Base-by-base conservation (phyloP, 2,888 invertebrate genomes). In the Endotricha flammealis region DNA sequence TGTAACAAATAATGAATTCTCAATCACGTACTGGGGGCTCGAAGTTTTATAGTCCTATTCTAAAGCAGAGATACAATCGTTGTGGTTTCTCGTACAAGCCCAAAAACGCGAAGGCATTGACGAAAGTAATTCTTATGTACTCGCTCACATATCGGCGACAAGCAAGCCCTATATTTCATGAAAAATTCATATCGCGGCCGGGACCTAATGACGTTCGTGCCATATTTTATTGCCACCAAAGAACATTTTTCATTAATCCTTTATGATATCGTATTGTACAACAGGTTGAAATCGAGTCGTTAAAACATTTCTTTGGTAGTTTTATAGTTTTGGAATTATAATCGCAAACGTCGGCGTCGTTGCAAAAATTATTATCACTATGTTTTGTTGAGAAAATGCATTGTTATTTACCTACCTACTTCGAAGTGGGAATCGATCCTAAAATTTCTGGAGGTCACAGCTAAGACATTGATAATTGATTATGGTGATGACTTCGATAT, bases 161-260 rank as follows among this genome's bases (percentile, higher is more conserved):
- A n/a, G n/a, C n/a, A n/a, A n/a, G n/a, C 68, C 60, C 62, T 66
- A 80, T 80, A 81, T 81, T 76, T 81, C 81, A 85, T 83, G 83
- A 85, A 85, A 85, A 80, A 85, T 83, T 83, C 83, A 83, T 83
- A 77, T 63, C 68, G 62, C 64, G 64, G 64, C 60, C 53, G 64
- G 57, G 57, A 64, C 72, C 79, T 85, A 85, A 85, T 82, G 82
- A 85, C 73, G 78, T 65, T 59, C 72, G 74, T 73, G 68, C 71
- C 74, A 72, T 75, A 73, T 79, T 77, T 81, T 79, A 81, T 77
- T 75, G 73, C 76, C 69, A 57, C 57, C 56, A 57, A 64, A 65
- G 67, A 77, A 72, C 75, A 77, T 75, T 71, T 77, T 76, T 79
- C 74, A 79, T 75, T 77, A 79, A 80, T 75, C 68, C 64, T 68